Evolutionary conservation across 2,797 vertebrate genomes (phyloP).

Genomic region (Mormyrops attenuatus): DNA sequence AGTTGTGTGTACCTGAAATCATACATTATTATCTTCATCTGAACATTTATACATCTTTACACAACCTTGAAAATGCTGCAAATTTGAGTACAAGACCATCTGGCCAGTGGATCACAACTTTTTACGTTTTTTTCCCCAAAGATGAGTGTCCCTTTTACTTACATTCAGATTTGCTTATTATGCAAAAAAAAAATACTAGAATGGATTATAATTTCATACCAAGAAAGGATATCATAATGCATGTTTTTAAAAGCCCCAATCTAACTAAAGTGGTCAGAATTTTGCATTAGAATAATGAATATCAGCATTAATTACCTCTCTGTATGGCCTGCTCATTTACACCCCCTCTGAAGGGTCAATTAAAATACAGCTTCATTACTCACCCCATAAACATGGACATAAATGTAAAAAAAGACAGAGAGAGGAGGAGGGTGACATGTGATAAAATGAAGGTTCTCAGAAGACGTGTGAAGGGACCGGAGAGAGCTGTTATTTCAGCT

Average conservation of each 20-base stretch:
- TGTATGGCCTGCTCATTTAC: slow-evolving; percentile 33
- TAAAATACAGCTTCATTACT: slow-evolving; percentile 23
- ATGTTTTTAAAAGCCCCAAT: slow-evolving; percentile 50
- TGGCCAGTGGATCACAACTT: not conserved
- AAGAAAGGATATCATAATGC: slow-evolving; percentile 42
- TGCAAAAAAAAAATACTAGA: slow-evolving; percentile 29
- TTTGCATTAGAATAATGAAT: slow-evolving; percentile 56
- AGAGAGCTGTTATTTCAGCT: not conserved
- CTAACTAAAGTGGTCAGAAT: slow-evolving; percentile 58
- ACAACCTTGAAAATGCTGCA: not conserved
- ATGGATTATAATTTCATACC: slow-evolving; percentile 37
- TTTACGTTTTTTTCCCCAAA: not conserved
- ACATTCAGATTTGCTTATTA: slow-evolving; percentile 44
- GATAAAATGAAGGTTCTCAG: not conserved
- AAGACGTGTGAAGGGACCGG: not conserved
- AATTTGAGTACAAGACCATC: not conserved
- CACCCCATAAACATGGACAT: not conserved
- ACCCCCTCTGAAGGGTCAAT: slow-evolving; percentile 18
- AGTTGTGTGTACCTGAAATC: not conserved
- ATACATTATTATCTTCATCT: not conserved
- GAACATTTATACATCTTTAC: not conserved
- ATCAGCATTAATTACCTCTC: slow-evolving; percentile 43
- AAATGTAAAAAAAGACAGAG: not conserved
- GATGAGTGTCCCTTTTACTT: slow-evolving; percentile 40
- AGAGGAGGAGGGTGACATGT: not conserved